These are phyloP conservation scores for Psilopogon haemacephalus DNA, from an alignment of 2,113 vertebrate genomes.

Conservation along the genomic window DNA sequence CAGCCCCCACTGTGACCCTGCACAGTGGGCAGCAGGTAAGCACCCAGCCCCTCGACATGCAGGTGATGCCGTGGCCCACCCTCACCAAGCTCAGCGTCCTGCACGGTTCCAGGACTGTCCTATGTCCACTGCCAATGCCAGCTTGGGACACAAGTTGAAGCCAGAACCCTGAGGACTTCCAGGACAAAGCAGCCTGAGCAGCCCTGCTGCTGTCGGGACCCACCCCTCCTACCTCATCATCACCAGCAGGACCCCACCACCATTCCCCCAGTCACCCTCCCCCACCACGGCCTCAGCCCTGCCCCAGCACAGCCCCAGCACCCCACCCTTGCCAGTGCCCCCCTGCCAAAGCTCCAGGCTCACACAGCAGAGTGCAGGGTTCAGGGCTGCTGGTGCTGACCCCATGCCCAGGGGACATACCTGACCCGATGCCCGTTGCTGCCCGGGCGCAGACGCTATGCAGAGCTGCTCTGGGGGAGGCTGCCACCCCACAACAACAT, in stretches of 20 bases:
- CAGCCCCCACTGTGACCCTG: background rate
- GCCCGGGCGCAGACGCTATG: background rate
- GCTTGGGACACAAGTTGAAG: background rate
- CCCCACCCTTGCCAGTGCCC: background rate
- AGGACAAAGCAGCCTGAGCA: background rate
- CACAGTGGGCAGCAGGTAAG: background rate
- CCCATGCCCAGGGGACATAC: accelerated
- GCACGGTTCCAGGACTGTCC: background rate
- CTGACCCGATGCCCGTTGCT: background rate
- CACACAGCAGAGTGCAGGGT: background rate
- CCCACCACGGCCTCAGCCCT: background rate
- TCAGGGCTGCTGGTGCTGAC: background rate
- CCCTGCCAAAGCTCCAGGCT: background rate
- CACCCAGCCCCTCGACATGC: background rate
- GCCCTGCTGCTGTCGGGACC: background rate
- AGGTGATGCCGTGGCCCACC: accelerated
- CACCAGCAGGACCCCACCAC: background rate
- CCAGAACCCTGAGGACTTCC: background rate
- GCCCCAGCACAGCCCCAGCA: background rate
- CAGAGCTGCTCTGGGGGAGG: background rate
- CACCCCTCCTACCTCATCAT: background rate
- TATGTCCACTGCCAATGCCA: background rate
- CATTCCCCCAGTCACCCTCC: background rate
- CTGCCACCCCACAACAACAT: background rate
- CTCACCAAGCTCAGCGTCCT: background rate